Evolutionary conservation across 2,113 vertebrate species (phyloP), one percentile per base, ranked within the genome.

Genomic region (Rhinoderma darwinii): DNA sequence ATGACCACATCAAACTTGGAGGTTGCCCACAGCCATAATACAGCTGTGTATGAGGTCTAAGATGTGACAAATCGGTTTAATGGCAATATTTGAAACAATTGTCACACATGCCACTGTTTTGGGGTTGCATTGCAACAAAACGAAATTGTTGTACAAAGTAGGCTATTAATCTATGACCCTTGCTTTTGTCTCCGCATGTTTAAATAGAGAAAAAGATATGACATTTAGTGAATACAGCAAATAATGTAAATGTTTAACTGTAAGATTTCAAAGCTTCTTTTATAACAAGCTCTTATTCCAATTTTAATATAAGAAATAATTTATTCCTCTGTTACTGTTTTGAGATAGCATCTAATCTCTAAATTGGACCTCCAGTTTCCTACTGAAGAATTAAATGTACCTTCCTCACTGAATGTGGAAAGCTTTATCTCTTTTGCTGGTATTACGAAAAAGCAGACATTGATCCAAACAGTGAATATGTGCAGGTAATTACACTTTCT

Each of bases 311-410:
- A 30, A 47, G 83, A 78, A 86, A 77, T 86, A 86, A 86, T 66
- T 30, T 78, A 84, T 84, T 51, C 84, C 56, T 78, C 39, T 76
- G 72, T 75, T 44, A 72, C 43, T 54, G 39, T 74, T 66, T n/a
- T 66, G 25, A 86, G 74, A 86, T 86, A 78, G 51, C 30, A 86
- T 86, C 84, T 86, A 56, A 84, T 84, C 68, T 84, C 70, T 84
- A 73, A 84, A 84, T 74, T 84, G 82, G 82, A 72, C 50, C 82
- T 78, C 43, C 30, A 78, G 74, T 68, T 86, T 78, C 37, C 74
- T 50, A 63, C 74, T 25, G 56, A 63, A 86, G 56, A 78, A 78
- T 78, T 86, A 78, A 86, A 86, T 78, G 41, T 51, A 66, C 72
- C 37, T 86, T 86, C 43, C 41, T 78, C 27, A 22, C n/a, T 17